Evolutionary conservation across 2,888 invertebrate genomes (phyloP), one percentile per base, ranked within the genome.

Genomic region (Nomada fucata): DNA sequence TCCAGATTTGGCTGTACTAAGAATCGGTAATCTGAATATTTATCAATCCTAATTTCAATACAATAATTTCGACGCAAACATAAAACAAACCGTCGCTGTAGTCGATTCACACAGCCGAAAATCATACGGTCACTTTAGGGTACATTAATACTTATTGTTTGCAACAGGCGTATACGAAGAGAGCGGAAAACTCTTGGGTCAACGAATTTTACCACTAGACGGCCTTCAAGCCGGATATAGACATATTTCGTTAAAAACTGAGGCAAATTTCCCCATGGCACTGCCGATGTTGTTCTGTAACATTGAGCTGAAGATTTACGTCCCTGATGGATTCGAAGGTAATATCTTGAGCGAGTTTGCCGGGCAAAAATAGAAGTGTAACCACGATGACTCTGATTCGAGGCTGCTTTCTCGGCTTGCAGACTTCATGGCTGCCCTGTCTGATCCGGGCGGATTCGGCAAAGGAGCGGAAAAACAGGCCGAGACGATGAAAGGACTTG

Each of bases 371-470:
- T 76, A 82, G 83, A 76, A 81, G 65, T 76, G 29, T 57, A 74
- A 20, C 23, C 23, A 29, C 29, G 83, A 59, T 76, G 68, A 65
- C 69, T 79, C 20, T 36, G 57, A 72, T 64, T 26, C 64, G 72
- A 61, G 23, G 11, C 11, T 29, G 69, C 20, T 68, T 67, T 55
- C 69, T 42, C 47, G 47, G 20, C 59, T 90, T 89, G 52, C 93
- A 97, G 99, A 99, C 93, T 98, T 99, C 94, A 99, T 99, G 97
- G 98, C 98, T 75, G 98, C 98, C 52, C 94, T 99, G 86, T 98
- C 98, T 20, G 99, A 99, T 94, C 99, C 99, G 0, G 95, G 98
- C 74, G 98, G 97, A 60, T 96, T 96, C 90, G 93, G 95, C 82
- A 95, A 96, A 63, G 95, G 95, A 61, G 95, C 95, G 84, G 96